Evolutionary conservation across 64 coral and sea anemone species (phyloP), one percentile per base, ranked within the genome.

Genomic region (Orbicella faveolata): DNA sequence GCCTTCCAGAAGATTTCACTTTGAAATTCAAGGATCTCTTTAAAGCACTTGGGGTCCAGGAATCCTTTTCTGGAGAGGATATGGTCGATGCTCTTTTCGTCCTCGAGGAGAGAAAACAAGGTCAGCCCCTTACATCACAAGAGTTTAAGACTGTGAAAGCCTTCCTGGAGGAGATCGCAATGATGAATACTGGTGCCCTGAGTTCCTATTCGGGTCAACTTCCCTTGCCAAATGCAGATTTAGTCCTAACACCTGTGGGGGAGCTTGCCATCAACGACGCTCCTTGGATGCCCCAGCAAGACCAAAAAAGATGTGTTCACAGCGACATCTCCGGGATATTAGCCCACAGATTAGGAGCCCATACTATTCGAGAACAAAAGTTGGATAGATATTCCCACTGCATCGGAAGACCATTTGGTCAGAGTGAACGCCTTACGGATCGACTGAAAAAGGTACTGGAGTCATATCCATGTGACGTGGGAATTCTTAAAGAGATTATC

Each of bases 341-440:
- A 59, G 96, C 96, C 14, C 83, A 90, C 83, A 92, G 67, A 72
- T 86, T 98, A 30, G 96, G 96, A 83, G 96, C 88, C 34, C 76
- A 90, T 20, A 95, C 87, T 19, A 67, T 98, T 36, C 87, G 90
- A 73, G 61, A 83, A 25, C 87, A 87, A 54, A 92, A 73, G 59
- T n/a, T 98, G 33, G 76, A 85, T 69, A 98, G 93, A 36, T 98
- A 98, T 83, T 93, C 90, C 13, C 88, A 90, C 20, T 75, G 69
- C 21, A 78, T 95, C 73, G 96, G 96, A 72, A 95, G 81, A 18
- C 93, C 96, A 73, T 98, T 98, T 93, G 93, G 93, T 41, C 96
- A 98, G 77, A 89, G 79, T 26, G 96, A 98, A 76, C 89, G 87
- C 48, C 74, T 98, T 26, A 98, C 96, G 34, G 36, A 34, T 70